Conservation (phyloP, 2,113 vertebrate species). For the Anhinga anhinga region DNA sequence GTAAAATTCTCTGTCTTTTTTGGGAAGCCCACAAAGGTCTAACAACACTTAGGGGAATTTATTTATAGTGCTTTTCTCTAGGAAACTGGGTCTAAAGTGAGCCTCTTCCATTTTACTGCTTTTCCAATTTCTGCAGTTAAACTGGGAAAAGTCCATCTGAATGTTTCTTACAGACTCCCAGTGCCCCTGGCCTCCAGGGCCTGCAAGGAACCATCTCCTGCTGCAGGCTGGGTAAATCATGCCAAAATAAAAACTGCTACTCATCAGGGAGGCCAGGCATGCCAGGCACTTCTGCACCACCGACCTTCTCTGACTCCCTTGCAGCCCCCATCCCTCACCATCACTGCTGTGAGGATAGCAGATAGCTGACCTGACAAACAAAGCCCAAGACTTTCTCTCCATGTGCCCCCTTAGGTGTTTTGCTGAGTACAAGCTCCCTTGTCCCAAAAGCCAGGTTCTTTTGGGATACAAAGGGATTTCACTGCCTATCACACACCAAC, state of each 20-base stretch:
- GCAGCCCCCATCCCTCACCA: neutral
- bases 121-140: slow-evolving; percentile 67
- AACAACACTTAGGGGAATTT: slow-evolving; percentile 22
- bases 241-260: neutral
- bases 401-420: neutral
- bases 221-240: neutral
- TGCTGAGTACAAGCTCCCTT: neutral
- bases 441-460: neutral
- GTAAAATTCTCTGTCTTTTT: neutral
- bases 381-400: neutral
- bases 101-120: slow-evolving; percentile 61
- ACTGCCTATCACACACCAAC: neutral
- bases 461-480: neutral
- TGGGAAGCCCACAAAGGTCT: slow-evolving; percentile 22
- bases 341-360: neutral
- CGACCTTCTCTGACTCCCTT: neutral
- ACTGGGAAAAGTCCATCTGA: slow-evolving; percentile 37
- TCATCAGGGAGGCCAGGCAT: neutral
- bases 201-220: neutral
- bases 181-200: neutral
- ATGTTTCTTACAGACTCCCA: neutral
- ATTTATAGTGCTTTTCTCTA: slow-evolving; percentile 60
- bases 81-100: slow-evolving; percentile 35
- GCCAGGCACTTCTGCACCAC: neutral
- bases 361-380: neutral